Conservation (phyloP, 2,113 vertebrate species). For the Neomonachus schauinslandi region DNA sequence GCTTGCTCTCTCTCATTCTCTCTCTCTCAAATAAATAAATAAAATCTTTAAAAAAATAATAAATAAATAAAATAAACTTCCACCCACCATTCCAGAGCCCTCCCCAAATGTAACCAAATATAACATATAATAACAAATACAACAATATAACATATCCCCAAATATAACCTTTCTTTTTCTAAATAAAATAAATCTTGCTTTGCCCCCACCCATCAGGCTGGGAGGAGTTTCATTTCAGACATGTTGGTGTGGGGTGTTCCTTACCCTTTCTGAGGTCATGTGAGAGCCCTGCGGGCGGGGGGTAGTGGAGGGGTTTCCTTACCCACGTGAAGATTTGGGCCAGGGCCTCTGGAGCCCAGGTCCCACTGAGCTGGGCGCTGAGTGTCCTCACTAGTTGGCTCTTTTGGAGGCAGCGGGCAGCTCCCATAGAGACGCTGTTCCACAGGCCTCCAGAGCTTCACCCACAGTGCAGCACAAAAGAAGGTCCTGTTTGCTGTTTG, state of each 20-base stretch:
- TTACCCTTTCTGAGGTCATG: background rate
- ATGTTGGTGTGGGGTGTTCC: background rate
- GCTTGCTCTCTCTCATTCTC: no score
- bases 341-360: background rate
- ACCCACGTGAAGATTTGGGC: background rate
- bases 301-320: background rate
- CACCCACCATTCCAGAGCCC: background rate
- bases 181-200: background rate
- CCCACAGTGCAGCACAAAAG: background rate
- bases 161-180: slow-evolving; percentile 25
- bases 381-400: background rate
- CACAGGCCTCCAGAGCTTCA: background rate
- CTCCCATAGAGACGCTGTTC: background rate
- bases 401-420: background rate
- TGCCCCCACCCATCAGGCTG: background rate
- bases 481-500: background rate
- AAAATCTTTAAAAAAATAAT: no score
- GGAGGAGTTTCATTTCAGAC: slow-evolving; percentile 17
- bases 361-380: background rate
- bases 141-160: background rate
- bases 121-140: background rate
- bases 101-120: background rate
- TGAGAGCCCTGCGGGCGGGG: background rate
- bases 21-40: no score
- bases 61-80: background rate